Evolutionary conservation across 2,888 invertebrate species (phyloP).

Genomic region (Mesochorus sp.): DNA sequence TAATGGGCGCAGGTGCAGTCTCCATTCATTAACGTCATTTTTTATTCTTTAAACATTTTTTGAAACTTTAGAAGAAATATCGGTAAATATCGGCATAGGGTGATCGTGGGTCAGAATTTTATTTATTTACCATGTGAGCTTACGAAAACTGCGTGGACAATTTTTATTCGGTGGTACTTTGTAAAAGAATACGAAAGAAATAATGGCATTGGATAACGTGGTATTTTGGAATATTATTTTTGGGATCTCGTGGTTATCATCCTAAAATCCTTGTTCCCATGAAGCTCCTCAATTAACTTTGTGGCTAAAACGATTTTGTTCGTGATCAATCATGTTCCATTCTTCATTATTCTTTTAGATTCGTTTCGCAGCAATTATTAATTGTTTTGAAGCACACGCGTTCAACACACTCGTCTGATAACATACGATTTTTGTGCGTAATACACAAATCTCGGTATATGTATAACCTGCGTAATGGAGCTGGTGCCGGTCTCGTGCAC

Average conservation of each 20-base stretch:
- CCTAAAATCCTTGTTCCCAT: constrained; percentile 1
- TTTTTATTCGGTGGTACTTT: too few species aligned
- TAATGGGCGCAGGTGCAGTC: too few species aligned
- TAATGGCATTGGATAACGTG: too few species aligned
- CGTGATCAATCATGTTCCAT: constrained; percentile 19
- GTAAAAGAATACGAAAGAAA: too few species aligned
- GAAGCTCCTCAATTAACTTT: constrained; percentile 24
- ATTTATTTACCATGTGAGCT: too few species aligned
- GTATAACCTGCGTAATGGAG: constrained; percentile 71
- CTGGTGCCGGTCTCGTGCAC: constrained; percentile 69
- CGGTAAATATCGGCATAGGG: too few species aligned
- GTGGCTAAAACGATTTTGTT: not conserved
- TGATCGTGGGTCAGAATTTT: too few species aligned
- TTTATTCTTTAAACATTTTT: too few species aligned
- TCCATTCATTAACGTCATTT: not conserved
- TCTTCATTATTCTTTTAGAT: constrained; percentile 3
- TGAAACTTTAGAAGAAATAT: too few species aligned
- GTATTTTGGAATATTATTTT: too few species aligned
- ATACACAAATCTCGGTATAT: not conserved
- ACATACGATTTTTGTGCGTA: not conserved
- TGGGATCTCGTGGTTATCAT: too few species aligned
- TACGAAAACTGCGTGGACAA: too few species aligned
- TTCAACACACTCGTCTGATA: not conserved
- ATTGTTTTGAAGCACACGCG: constrained; percentile 48
- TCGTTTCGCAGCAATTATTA: constrained; percentile 23